Percentiles rank a stretch among this genome's conserved stretches.
phyloP scores from a whole-genome alignment of 2,113 vertebrate species.

The Anhinga anhinga region DNA sequence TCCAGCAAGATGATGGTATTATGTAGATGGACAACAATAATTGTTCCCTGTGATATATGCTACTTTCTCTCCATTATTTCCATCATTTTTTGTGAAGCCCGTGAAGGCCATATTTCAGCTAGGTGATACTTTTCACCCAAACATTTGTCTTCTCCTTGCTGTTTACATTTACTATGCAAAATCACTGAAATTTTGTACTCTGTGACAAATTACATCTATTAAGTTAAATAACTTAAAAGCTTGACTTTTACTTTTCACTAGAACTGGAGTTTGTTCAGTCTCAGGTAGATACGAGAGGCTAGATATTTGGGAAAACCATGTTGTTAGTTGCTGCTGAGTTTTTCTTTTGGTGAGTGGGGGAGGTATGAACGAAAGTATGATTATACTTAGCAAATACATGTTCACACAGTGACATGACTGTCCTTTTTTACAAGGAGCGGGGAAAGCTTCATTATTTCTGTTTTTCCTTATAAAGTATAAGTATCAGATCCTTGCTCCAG shows the following conservation, averaged over 20 bases:
- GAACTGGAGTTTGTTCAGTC: not conserved
- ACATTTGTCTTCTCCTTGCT: not conserved
- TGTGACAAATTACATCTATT: not conserved
- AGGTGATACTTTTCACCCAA: not conserved
- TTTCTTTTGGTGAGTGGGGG: not conserved
- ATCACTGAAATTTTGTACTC: not conserved
- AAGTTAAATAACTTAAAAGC: not conserved
- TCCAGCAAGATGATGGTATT: not conserved
- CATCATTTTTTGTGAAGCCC: not conserved
- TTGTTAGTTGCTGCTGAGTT: not conserved
- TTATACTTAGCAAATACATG: not conserved
- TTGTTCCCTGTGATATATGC: conserved; percentile 13
- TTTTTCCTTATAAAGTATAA: not conserved
- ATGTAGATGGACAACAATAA: conserved; percentile 19
- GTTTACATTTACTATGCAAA: not conserved
- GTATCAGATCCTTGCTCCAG: not conserved
- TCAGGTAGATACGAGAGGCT: not conserved
- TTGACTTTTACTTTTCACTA: not conserved
- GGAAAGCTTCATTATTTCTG: not conserved
- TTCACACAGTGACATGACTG: not conserved
- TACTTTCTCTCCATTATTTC: not conserved
- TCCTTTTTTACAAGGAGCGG: not conserved
- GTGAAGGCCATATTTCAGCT: not conserved
- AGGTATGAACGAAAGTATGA: not conserved
- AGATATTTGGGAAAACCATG: not conserved